Percentiles rank a stretch among this genome's conserved stretches.
Conservation (phyloP, 1,140 invertebrate genomes). For the Lamellibrachia luymesi region DNA sequence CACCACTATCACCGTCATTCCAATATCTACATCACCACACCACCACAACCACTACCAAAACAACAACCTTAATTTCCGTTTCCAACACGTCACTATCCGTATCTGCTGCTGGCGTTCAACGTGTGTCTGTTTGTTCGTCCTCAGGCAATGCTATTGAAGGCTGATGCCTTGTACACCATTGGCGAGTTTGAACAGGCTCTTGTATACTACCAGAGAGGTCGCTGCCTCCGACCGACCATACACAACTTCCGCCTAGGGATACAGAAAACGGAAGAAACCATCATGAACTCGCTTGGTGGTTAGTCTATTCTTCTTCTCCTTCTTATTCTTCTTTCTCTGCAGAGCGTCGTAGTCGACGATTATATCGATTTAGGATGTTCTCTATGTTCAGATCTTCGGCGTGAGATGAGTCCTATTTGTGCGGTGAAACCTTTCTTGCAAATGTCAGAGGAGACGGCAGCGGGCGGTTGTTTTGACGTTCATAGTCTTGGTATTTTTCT, state of each 20-base stretch:
- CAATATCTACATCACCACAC: too few relatives aligned
- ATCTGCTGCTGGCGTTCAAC: constrained; percentile 36
- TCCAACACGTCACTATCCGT: constrained; percentile 3
- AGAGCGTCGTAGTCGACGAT: too few relatives aligned
- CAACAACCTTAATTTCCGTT: neutral
- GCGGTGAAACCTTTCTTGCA: too few relatives aligned
- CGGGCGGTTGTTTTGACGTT: too few relatives aligned
- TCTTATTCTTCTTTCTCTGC: too few relatives aligned
- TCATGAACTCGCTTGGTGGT: constrained; percentile 86
- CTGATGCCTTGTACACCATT: constrained; percentile 86
- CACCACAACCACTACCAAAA: neutral
- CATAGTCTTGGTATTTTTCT: too few relatives aligned
- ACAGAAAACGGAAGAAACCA: constrained; percentile 90
- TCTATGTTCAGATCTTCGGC: too few relatives aligned
- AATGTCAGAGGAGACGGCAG: too few relatives aligned
- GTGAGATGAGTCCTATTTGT: too few relatives aligned
- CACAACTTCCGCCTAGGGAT: constrained; percentile 85
- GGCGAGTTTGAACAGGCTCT: constrained; percentile 91
- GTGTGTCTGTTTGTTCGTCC: neutral
- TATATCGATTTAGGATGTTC: too few relatives aligned
- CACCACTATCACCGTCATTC: too few relatives aligned
- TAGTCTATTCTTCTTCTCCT: too few relatives aligned
- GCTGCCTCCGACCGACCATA: constrained; percentile 79
- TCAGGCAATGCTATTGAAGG: constrained; percentile 47
- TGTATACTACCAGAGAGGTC: constrained; percentile 85